These are phyloP conservation scores for Spisula subtruncata DNA, from an alignment of 2,888 invertebrate species.

Conservation along the genomic window DNA sequence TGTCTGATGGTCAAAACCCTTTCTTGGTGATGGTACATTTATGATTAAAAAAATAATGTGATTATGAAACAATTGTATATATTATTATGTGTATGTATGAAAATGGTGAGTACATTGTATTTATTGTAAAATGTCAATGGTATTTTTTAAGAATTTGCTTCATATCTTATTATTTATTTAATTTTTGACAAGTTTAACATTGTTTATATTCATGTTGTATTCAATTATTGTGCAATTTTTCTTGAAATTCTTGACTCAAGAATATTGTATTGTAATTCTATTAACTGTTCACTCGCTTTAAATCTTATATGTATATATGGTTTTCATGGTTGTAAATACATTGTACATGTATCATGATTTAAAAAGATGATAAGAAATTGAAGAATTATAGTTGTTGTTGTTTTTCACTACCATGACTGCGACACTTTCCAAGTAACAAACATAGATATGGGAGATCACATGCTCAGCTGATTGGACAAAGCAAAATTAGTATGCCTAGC, in stretches of 20 bases:
- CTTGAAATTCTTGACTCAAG: too few relatives aligned
- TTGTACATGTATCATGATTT: background rate
- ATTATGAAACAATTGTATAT: background rate
- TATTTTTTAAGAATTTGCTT: background rate
- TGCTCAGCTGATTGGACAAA: too few relatives aligned
- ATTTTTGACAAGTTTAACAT: background rate
- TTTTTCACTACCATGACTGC: background rate
- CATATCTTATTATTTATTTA: background rate
- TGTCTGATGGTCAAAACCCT: background rate
- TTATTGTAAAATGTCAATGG: background rate
- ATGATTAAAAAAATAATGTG: background rate
- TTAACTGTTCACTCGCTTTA: background rate
- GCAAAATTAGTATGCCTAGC: too few relatives aligned
- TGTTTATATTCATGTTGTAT: background rate
- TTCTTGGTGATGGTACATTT: background rate
- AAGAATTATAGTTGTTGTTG: background rate
- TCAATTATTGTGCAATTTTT: conserved; percentile 3
- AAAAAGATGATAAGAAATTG: background rate
- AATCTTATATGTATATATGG: background rate
- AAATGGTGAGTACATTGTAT: background rate
- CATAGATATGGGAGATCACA: too few relatives aligned
- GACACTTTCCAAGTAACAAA: too few relatives aligned
- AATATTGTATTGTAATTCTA: background rate
- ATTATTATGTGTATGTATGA: background rate
- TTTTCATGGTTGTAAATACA: background rate